Evolutionary conservation across 2,888 invertebrate species (phyloP), one percentile per base, ranked within the genome.

Genomic region (Aphelenchoides bicaudatus): DNA sequence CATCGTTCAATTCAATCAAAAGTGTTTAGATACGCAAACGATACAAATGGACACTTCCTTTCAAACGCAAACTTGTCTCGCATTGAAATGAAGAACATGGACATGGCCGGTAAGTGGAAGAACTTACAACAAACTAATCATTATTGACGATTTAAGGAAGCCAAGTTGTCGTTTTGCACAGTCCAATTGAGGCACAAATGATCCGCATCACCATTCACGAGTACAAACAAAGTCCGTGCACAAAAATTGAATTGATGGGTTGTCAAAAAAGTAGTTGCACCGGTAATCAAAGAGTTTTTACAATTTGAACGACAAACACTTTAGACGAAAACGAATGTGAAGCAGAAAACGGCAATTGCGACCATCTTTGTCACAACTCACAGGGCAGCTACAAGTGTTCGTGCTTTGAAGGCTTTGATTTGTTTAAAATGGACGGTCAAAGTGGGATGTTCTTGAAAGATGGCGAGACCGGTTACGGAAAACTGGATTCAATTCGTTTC

Each of bases 381-480:
- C 88, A 78, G 16, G 55, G 55, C 28, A 29, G 46, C 29, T 91
- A 86, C 78, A 62, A 64, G 1, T 94, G 93, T 75, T 86, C 86
- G 62, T 94, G 94, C 78, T 89, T 89, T 75, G 86, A 89, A 39
- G 96, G 96, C 8, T 94, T 86, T 77, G 91, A 92, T 77, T 83
- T 96, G 13, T 92, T 90, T 80, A 85, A 74, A 3, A 81, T 84
- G 13, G 90, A 93, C 76, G 92, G 92, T 5, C 93, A 92, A 0
- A 90, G 91, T 61, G 91, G 91, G 13, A 91, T 87, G 76, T 77
- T 83, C 49, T 85, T 94, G 0, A 94, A 96, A 83, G 87, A 86
- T 54, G 94, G 96, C 3, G 85, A 87, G 63, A 85, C 89, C 59
- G 90, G 91, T 74, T 91, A 90, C 0, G 93, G 94, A 78, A 85